Evolutionary conservation across 2,113 vertebrate genomes (phyloP), one percentile per base, ranked within the genome.

Genomic region (Antechinus flavipes): DNA sequence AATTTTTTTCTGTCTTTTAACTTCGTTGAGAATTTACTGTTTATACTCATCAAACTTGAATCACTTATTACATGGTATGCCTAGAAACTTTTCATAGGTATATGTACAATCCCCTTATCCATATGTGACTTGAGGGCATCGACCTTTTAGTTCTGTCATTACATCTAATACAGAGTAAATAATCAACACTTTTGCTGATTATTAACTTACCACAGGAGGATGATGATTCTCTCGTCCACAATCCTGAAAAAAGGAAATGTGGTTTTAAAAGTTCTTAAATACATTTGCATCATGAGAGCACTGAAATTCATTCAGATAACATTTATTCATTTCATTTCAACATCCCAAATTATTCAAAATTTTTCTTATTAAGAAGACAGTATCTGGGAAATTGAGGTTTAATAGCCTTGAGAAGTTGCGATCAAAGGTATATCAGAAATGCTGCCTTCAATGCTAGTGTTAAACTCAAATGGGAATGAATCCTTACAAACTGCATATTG

Each of bases 121-220:
- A 93, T 23, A 92, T 84, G 16, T n/a, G 47, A 94, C 93, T 90
- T 54, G 14, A 10, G 58, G 93, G 47, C 14, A 46, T 2, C 0
- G 5, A 27, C 35, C 58, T 90, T 50, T 47, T 90, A 35, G 7
- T 4, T 50, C 89, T 90, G 24, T 90, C 30, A 92, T 3, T 50
- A 4, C 35, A 19, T 30, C 54, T 55, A 27, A 50, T 54, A 19
- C 27, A 90, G 49, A 90, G 14, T 16, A 91, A 46, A 50, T 91
- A 58, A 42, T n/a, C 35, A 90, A 90, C 24, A 50, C 26, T 0
- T 46, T 68, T 92, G 54, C 47, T 27, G 52, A 35, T 8, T 54
- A 42, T 55, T 19, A 95, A 98, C 99, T 99, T 98, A 99, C 99
- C 98, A 99, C 96, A 12, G 99, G 99, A 91, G 97, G 98, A 0